These are phyloP conservation scores for Polypterus bichir DNA, from an alignment of 2,113 vertebrate genomes.

Conservation along the genomic window DNA sequence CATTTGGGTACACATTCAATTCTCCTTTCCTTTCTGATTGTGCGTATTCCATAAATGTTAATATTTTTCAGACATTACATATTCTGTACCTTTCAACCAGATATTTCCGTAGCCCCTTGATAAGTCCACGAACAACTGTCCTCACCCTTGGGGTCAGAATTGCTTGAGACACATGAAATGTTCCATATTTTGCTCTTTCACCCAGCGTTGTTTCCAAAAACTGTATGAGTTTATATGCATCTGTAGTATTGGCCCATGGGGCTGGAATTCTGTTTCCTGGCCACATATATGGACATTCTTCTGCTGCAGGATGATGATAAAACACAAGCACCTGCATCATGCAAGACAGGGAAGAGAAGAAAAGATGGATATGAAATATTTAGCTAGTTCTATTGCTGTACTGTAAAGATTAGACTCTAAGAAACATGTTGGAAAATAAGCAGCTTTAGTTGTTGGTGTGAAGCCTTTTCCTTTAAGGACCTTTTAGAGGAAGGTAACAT, in stretches of 20 bases:
- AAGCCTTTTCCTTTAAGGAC: too few species aligned
- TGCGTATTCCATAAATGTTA: too few species aligned
- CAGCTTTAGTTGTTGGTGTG: too few species aligned
- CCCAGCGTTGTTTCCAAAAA: slow-evolving; percentile 84
- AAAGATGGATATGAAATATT: too few species aligned
- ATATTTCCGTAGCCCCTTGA: slow-evolving; percentile 76
- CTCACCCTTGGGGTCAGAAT: slow-evolving; percentile 80
- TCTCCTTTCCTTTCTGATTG: too few species aligned
- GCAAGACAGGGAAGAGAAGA: too few species aligned
- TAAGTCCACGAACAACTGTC: slow-evolving; percentile 70
- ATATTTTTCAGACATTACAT: background rate
- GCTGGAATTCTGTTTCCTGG: slow-evolving; percentile 87
- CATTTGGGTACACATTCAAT: too few species aligned
- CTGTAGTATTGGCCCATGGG: slow-evolving; percentile 93
- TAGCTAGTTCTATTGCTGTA: too few species aligned
- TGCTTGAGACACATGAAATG: slow-evolving; percentile 93
- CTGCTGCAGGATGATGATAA: slow-evolving; percentile 71
- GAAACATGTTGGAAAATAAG: too few species aligned
- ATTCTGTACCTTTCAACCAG: slow-evolving; percentile 72
- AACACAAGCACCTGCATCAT: slow-evolving; percentile 75
- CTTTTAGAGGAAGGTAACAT: too few species aligned
- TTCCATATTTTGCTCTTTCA: slow-evolving; percentile 60
- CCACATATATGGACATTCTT: slow-evolving; percentile 64
- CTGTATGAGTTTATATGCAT: slow-evolving; percentile 71
- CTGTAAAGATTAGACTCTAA: too few species aligned